Conservation (phyloP, 2,888 invertebrate genomes). For the Ochropleura plecta region DNA sequence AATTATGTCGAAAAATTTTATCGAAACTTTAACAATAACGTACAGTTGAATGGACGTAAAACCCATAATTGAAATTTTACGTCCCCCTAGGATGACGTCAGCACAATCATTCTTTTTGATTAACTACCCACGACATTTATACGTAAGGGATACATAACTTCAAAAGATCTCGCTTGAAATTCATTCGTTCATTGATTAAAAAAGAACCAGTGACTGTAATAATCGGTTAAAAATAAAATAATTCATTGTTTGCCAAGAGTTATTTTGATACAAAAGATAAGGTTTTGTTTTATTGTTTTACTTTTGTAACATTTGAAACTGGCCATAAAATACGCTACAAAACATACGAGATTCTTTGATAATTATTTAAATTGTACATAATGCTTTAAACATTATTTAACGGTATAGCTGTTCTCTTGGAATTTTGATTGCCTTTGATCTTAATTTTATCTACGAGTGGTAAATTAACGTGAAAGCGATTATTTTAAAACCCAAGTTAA, state of each 20-base stretch:
- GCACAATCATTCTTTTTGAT: constrained; percentile 39
- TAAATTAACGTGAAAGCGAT: constrained; percentile 1
- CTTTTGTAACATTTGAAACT: constrained; percentile 13
- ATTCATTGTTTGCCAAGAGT: constrained; percentile 30
- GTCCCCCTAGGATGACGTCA: constrained; percentile 13
- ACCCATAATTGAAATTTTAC: constrained; percentile 14
- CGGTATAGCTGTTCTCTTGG: neutral
- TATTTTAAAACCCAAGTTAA: too few species aligned
- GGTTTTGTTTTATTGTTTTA: constrained; percentile 25
- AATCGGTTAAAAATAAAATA: constrained; percentile 27
- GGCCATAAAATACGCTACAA: constrained; percentile 6
- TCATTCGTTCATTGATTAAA: constrained; percentile 14
- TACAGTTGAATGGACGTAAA: constrained; percentile 10
- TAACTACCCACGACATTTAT: constrained; percentile 32
- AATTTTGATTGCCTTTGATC: constrained; percentile 6
- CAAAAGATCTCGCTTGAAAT: constrained; percentile 19
- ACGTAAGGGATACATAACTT: constrained; percentile 5
- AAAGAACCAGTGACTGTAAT: constrained; percentile 2
- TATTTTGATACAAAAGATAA: constrained; percentile 8
- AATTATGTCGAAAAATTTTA: neutral
- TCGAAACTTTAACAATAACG: constrained; percentile 5
- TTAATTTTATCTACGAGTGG: neutral
- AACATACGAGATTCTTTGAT: constrained; percentile 11
- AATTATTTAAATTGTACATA: neutral
- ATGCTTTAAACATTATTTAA: constrained; percentile 2